phyloP scores from a whole-genome alignment of 92 coral and sea anemone species.

The Ricordea florida region DNA sequence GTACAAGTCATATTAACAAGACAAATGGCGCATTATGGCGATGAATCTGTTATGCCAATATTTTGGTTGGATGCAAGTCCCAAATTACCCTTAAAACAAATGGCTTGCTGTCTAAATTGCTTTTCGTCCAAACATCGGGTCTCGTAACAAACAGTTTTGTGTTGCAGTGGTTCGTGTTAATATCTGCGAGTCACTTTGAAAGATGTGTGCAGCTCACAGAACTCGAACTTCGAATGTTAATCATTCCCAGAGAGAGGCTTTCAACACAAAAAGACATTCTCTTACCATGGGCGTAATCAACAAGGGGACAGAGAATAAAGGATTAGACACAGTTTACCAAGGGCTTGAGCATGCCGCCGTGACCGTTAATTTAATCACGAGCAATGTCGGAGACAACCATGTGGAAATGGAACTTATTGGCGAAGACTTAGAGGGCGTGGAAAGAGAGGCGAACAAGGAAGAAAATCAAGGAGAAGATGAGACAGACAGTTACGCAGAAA shows the following conservation, averaged over 20 bases:
- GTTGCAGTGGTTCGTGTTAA: slow-evolving; percentile 31
- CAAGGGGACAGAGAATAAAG: slow-evolving; percentile 20
- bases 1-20: slow-evolving; percentile 13
- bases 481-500: neutral
- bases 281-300: slow-evolving; percentile 32
- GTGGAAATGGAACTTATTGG: slow-evolving; percentile 34
- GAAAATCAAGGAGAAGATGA: slow-evolving; percentile 10
- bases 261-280: slow-evolving; percentile 33
- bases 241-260: slow-evolving; percentile 10
- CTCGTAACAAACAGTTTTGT: slow-evolving; percentile 13
- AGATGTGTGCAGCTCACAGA: neutral
- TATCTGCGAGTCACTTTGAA: slow-evolving; percentile 18
- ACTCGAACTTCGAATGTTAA: neutral
- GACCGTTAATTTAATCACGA: slow-evolving; percentile 74
- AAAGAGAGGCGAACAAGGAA: neutral
- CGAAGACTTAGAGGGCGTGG: slow-evolving; percentile 23
- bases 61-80: slow-evolving; percentile 5
- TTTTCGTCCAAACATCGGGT: slow-evolving; percentile 43
- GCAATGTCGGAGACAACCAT: slow-evolving; percentile 14
- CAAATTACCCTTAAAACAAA: slow-evolving; percentile 34
- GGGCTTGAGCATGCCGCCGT: slow-evolving; percentile 67
- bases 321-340: slow-evolving; percentile 9
- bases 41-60: slow-evolving; percentile 26
- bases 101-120: slow-evolving; percentile 56
- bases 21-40: slow-evolving; percentile 23